Base-by-base conservation (phyloP, 2,113 vertebrate genomes). In the Hyperopisus bebe region DNA sequence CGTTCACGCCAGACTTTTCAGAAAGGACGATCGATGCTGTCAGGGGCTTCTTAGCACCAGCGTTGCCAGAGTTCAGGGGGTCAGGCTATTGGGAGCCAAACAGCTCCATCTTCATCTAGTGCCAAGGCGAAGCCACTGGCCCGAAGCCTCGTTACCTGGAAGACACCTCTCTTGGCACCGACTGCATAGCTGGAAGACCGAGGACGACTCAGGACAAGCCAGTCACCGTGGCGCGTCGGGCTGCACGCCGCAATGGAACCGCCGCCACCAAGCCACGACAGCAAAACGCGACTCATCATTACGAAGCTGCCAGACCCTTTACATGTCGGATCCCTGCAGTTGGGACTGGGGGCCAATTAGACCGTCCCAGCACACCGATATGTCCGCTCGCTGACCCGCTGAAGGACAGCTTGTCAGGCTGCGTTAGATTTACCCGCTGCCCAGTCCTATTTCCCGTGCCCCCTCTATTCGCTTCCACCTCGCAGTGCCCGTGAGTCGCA, bases 211-310 rank as follows among this genome's bases (percentile, higher is more conserved):
- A 31, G 48, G 27, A 53, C 85, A 86, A 8, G 74, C 27, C 31
- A 13, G 44, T 35, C 85, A 19, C 48, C 44, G 47, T 17, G 85
- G 27, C 24, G 21, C 21, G 31, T 55, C 50, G 8, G 24, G 27
- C 85, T 86, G 21, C 27, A 7, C 15, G 47, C 50, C 47, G 9
- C n/a, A 39, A 35, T 87, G n/a, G 50, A 53, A 53, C 35, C 31
- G 53, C 27, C 13, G 48, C 48, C n/a, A 35, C 50, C 50, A 15
- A 48, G 15, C 24, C 84, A 15, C 44, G 24, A 50, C 46, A 51
- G 48, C 21, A 27, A 87, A 87, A 87, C 35, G 47, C n/a, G 50
- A 84, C 50, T 53, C 85, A 51, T 87, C 85, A 53, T 87, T 46
- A 46, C 44, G 9, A 47, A 47, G 82, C 82, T 42, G 42, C 82